These are phyloP conservation scores for Malachius bipustulatus DNA, from an alignment of 2,888 invertebrate species.

Conservation along the genomic window DNA sequence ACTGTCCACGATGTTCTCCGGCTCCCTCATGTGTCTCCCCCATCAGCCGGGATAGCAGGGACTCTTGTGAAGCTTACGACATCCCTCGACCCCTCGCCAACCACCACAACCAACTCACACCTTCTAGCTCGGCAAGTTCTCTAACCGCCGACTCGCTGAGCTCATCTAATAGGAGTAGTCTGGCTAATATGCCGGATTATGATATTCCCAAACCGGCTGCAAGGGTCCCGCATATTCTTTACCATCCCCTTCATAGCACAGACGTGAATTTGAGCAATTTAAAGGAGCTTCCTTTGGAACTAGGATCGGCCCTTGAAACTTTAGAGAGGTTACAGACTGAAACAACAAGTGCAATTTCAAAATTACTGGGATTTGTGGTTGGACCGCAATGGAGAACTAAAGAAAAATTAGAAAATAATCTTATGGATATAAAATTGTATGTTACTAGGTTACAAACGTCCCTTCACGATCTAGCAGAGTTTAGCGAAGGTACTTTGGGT, in stretches of 20 bases:
- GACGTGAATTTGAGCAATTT: conserved; percentile 45
- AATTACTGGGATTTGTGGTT: conserved; percentile 60
- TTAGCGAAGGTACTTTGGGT: conserved; percentile 77
- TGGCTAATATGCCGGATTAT: conserved; percentile 51
- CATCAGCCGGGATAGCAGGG: conserved; percentile 30
- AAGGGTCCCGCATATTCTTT: conserved; percentile 29
- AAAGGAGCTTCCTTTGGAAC: conserved; percentile 60
- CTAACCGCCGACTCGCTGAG: conserved; percentile 49
- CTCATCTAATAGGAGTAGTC: conserved; percentile 40
- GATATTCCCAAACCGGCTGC: conserved; percentile 50
- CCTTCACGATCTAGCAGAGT: conserved; percentile 77
- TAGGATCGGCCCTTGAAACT: conserved; percentile 63
- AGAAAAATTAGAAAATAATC: conserved; percentile 62
- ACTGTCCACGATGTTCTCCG: conserved; percentile 40
- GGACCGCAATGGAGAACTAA: conserved; percentile 67
- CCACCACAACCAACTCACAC: conserved; percentile 46
- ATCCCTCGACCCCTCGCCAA: conserved; percentile 43
- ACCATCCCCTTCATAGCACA: conserved; percentile 39
- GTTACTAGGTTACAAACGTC: conserved; percentile 67
- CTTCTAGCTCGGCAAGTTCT: conserved; percentile 56
- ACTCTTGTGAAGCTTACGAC: conserved; percentile 47
- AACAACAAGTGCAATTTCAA: conserved; percentile 70
- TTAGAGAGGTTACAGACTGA: conserved; percentile 65
- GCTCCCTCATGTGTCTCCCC: conserved; percentile 38
- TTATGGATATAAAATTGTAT: conserved; percentile 75